These are phyloP conservation scores for Syngnathus acus DNA, from an alignment of 2,797 vertebrate genomes.

Conservation along the genomic window DNA sequence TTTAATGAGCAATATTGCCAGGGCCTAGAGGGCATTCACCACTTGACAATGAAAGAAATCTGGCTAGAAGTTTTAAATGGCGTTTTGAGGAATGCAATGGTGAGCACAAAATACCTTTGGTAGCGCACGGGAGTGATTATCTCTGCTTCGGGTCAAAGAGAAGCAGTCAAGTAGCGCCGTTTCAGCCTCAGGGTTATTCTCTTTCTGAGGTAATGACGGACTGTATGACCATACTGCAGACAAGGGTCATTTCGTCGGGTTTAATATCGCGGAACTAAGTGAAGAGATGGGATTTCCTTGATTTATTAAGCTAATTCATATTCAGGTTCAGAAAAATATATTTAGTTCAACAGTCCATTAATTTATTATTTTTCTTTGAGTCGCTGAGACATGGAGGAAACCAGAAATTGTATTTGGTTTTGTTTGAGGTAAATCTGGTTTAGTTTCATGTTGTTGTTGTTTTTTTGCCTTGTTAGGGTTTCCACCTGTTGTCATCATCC, in stretches of 20 bases:
- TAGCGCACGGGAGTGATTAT: background rate
- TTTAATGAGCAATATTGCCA: conserved; percentile 5
- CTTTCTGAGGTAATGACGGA: background rate
- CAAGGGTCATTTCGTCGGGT: background rate
- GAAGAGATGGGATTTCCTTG: background rate
- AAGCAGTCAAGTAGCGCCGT: background rate
- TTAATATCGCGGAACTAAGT: background rate
- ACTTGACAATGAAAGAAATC: conserved; percentile 1
- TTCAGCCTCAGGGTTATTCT: background rate
- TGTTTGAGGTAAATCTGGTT: no score
- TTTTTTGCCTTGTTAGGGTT: no score
- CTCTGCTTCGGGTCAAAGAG: background rate
- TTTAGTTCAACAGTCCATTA: background rate
- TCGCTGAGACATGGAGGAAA: background rate
- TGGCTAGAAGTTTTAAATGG: conserved; percentile 1
- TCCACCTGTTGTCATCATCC: no score
- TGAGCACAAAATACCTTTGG: conserved; percentile 4
- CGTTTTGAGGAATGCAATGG: background rate
- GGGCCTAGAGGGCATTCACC: background rate
- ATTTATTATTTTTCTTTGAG: background rate
- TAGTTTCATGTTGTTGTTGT: no score
- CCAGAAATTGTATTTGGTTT: background rate
- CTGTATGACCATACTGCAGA: background rate
- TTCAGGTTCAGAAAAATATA: background rate
- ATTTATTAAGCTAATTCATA: background rate